phyloP scores from a whole-genome alignment of 2,797 vertebrate genomes.

The Syngnathus rostellatus region DNA sequence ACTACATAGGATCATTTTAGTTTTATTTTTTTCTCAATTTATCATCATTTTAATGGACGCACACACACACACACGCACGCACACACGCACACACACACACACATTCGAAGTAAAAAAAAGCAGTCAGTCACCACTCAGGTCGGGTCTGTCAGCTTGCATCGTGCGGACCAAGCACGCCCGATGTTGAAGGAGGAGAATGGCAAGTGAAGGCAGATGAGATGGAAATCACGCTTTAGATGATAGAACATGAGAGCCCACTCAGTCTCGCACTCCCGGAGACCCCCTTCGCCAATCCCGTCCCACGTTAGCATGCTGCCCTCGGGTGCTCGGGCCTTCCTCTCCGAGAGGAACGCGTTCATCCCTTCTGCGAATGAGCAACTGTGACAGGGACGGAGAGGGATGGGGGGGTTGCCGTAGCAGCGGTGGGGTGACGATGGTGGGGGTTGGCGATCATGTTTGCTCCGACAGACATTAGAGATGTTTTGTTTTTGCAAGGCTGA shows the following conservation, averaged over 20 bases:
- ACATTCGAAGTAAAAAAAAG: slow-evolving; percentile 80
- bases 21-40: neutral
- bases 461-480: slow-evolving; percentile 43
- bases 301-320: slow-evolving; percentile 37
- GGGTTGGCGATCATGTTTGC: slow-evolving; percentile 16
- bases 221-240: slow-evolving; percentile 52
- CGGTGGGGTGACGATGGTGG: slow-evolving; percentile 29
- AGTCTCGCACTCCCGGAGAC: slow-evolving; percentile 38
- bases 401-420: slow-evolving; percentile 12
- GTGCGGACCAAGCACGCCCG: slow-evolving; percentile 25
- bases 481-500: slow-evolving; percentile 66
- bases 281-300: slow-evolving; percentile 34
- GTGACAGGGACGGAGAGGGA: slow-evolving; percentile 52
- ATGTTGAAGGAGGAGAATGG: slow-evolving; percentile 31
- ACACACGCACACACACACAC: slow-evolving; percentile 3
- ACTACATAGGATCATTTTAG: neutral
- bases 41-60: neutral
- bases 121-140: slow-evolving; percentile 77
- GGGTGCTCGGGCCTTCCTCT: slow-evolving; percentile 51
- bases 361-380: slow-evolving; percentile 60
- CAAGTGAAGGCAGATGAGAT: slow-evolving; percentile 16
- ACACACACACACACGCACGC: slow-evolving; percentile 14
- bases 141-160: slow-evolving; percentile 73
- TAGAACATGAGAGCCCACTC: slow-evolving; percentile 58
- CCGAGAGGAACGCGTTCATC: slow-evolving; percentile 49